Evolutionary conservation across 2,113 vertebrate species (phyloP).

Genomic region (Coturnix japonica): DNA sequence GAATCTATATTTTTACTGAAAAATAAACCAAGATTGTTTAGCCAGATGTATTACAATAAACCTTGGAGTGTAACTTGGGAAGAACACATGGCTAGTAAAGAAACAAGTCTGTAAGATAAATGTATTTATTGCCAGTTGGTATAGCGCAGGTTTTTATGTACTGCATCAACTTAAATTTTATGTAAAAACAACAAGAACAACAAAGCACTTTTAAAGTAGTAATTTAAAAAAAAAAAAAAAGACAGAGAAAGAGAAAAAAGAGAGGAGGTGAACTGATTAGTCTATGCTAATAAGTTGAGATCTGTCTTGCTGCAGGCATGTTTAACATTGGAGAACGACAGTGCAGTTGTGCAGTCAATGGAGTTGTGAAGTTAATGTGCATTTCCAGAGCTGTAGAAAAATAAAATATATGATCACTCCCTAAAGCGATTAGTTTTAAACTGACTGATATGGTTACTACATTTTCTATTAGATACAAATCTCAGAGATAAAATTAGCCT

Average conservation of each 20-base stretch:
- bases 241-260: neutral
- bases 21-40: constrained; percentile 50
- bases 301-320: constrained; percentile 12
- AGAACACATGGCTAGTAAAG: neutral
- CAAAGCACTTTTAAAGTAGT: neutral
- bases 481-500: neutral
- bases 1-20: constrained; percentile 36
- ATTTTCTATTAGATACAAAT: neutral
- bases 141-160: constrained; percentile 3
- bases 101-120: constrained; percentile 28
- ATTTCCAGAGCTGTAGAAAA: neutral
- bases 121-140: neutral
- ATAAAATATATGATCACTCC: neutral
- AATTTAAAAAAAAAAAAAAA: neutral
- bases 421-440: constrained; percentile 10
- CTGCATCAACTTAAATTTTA: neutral
- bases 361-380: neutral
- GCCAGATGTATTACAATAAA: constrained; percentile 9
- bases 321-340: neutral
- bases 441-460: neutral
- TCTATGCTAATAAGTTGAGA: constrained; percentile 13
- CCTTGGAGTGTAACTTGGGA: neutral
- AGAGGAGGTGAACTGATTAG: neutral
- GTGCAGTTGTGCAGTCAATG: neutral
- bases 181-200: neutral